Evolutionary conservation across 2,888 invertebrate genomes (phyloP), one percentile per base, ranked within the genome.

Genomic region (Acanthosoma haemorrhoidale): DNA sequence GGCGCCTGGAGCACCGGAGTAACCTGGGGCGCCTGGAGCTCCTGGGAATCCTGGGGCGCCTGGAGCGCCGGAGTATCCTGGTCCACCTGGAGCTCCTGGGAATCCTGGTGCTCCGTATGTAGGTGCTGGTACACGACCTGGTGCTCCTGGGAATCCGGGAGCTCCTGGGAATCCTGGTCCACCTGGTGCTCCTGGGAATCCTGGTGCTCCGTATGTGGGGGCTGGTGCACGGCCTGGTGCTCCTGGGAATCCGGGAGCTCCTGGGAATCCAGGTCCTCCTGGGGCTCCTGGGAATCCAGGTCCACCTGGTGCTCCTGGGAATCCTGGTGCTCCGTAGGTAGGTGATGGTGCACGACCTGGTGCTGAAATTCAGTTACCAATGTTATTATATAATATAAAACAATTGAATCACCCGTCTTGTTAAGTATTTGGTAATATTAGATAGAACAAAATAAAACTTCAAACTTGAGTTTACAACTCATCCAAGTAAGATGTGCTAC

Each of bases 181-280:
- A 13, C 73, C 73, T 6, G 71, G 51, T 31, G 75, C 31, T 74
- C 75, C n/a, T 73, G 73, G 68, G 43, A 16, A 57, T 18, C 64
- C 70, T 13, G 63, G 51, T 16, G 21, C 39, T 15, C 70, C 71
- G 21, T 57, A 51, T 32, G 68, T 34, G 0, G 68, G 70, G 15
- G 60, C 51, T 11, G 70, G 64, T 57, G 39, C 43, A 29, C 68
- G 70, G n/a, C 72, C 69, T 21, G 67, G 71, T n/a, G 63, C 69
- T 36, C 57, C 38, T n/a, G 51, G 34, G 13, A 9, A 21, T 4
- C 71, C 70, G 25, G 34, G 32, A 39, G 64, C 57, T 18, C 71
- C 69, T 13, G 59, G 68, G 11, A 31, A 16, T 2, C 29, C 59
- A 25, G 67, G 59, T n/a, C 41, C 31, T 18, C 71, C 73, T 9